A percentile compares a stretch with the other conserved stretches of the same genome.
Evolutionary conservation across 2,888 invertebrate species (phyloP).

Genomic region (Caenorhabditis plicata): DNA sequence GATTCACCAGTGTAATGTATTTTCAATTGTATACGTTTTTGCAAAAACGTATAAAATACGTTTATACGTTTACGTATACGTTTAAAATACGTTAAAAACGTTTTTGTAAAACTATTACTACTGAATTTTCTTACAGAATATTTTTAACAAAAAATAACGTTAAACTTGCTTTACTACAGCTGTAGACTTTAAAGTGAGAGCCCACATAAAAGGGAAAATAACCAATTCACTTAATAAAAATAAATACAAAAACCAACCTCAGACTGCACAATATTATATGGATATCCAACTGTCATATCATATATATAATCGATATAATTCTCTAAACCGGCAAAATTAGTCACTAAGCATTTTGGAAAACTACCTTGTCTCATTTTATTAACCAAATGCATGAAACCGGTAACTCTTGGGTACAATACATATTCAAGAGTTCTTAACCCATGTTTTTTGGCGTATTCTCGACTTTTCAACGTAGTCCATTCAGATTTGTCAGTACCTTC

Average conservation of each 20-base stretch:
- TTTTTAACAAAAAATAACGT: too few species aligned
- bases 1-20: too few species aligned
- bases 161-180: too few species aligned
- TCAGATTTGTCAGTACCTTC: conserved; percentile 84
- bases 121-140: too few species aligned
- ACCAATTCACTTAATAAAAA: too few species aligned
- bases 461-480: conserved; percentile 72
- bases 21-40: too few species aligned
- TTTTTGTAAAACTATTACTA: too few species aligned
- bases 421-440: conserved; percentile 73
- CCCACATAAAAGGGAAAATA: too few species aligned
- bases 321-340: conserved; percentile 65
- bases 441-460: conserved; percentile 57
- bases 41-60: too few species aligned
- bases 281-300: conserved; percentile 84
- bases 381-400: conserved; percentile 73
- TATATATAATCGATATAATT: conserved; percentile 78
- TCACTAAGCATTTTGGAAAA: not conserved
- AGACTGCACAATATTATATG: conserved; percentile 76
- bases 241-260: conserved; percentile 68
- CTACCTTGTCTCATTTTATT: conserved; percentile 70
- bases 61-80: too few species aligned
- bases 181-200: not conserved
- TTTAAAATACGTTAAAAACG: too few species aligned
- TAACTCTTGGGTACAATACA: conserved; percentile 83